phyloP scores from a whole-genome alignment of 2,888 invertebrate genomes.

The Boloria selene region DNA sequence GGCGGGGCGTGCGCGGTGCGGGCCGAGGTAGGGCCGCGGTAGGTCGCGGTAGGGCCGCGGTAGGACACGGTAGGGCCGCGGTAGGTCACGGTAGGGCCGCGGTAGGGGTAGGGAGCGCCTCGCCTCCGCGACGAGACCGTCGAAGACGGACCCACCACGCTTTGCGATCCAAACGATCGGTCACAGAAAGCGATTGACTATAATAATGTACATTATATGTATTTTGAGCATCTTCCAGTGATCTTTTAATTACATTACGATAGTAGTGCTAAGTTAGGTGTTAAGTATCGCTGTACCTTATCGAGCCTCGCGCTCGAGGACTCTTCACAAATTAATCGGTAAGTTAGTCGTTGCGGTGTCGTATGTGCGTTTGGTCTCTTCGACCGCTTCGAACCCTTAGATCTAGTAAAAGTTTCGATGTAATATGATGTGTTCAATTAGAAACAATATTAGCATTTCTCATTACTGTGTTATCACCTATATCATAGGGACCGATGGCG shows the following conservation, averaged over 20 bases:
- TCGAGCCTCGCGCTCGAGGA: slow-evolving; percentile 64
- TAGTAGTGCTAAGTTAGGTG: slow-evolving; percentile 71
- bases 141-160: slow-evolving; percentile 39
- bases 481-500: slow-evolving; percentile 56
- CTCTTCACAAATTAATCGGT: slow-evolving; percentile 76
- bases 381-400: slow-evolving; percentile 73
- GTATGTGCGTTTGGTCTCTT: slow-evolving; percentile 61
- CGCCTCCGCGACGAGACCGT: slow-evolving; percentile 22
- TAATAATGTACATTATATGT: slow-evolving; percentile 55
- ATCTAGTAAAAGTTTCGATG: slow-evolving; percentile 75
- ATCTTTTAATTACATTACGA: slow-evolving; percentile 72
- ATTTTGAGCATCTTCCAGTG: slow-evolving; percentile 79
- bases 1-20: slow-evolving; percentile 34
- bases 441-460: slow-evolving; percentile 70
- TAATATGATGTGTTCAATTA: slow-evolving; percentile 80
- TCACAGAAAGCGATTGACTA: slow-evolving; percentile 58
- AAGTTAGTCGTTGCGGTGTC: slow-evolving; percentile 67
- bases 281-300: slow-evolving; percentile 74
- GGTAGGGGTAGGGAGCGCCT: neutral
- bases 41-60: neutral
- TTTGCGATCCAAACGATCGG: slow-evolving; percentile 44
- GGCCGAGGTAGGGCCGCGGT: slow-evolving; percentile 13
- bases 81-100: slow-evolving; percentile 21
- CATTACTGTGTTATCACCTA: slow-evolving; percentile 56
- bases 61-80: too few species aligned